These are phyloP conservation scores for Peromyscus eremicus DNA, from an alignment of 2,797 vertebrate genomes.

Conservation along the genomic window DNA sequence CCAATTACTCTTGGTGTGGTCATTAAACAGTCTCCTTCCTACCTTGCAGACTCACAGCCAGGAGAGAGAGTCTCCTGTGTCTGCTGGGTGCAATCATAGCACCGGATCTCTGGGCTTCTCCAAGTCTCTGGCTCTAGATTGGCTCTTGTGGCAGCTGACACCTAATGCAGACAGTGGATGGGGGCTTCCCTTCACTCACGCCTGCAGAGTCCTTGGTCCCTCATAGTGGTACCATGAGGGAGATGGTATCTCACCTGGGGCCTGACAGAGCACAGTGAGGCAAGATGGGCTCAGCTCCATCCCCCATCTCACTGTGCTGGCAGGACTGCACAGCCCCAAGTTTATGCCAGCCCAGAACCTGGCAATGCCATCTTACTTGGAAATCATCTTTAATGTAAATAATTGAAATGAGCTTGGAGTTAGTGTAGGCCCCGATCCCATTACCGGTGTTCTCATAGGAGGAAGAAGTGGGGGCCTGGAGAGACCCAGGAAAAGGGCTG, in stretches of 20 bases:
- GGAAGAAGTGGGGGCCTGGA: neutral
- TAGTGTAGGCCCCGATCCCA: no score
- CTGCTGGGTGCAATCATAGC: neutral
- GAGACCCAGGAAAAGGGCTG: neutral
- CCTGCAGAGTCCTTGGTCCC: neutral
- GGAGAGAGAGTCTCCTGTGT: neutral
- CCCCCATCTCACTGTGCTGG: neutral
- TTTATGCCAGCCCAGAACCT: neutral
- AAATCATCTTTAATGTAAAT: neutral
- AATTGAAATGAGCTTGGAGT: neutral
- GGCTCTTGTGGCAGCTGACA: neutral
- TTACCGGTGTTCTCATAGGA: neutral
- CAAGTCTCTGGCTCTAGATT: neutral
- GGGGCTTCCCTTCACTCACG: no score
- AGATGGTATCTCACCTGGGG: neutral
- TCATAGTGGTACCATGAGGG: no score
- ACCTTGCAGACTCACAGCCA: neutral
- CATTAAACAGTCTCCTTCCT: neutral
- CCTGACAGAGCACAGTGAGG: neutral
- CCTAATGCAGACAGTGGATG: neutral
- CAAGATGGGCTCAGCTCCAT: neutral
- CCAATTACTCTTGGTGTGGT: neutral
- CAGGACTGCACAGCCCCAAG: neutral
- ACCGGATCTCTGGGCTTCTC: neutral
- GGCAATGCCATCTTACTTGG: neutral